Conservation (phyloP, 2,113 vertebrate species). For the Aepyceros melampus region DNA sequence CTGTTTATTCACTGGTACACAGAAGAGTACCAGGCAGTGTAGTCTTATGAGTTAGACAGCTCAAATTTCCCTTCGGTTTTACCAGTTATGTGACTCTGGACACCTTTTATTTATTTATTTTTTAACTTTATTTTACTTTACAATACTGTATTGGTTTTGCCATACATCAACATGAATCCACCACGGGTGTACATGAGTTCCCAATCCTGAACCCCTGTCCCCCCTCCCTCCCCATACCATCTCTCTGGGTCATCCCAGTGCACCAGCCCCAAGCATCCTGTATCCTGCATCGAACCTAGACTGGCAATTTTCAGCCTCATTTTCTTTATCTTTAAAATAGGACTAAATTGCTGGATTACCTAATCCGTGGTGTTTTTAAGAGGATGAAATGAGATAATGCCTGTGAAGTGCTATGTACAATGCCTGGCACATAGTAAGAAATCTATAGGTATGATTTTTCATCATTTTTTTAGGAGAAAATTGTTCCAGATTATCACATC, state of each 20-base stretch:
- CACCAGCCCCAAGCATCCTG: too few species aligned
- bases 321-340: neutral
- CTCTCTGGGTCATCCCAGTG: too few species aligned
- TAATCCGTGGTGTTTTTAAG: neutral
- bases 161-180: too few species aligned
- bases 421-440: neutral
- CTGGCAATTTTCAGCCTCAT: neutral
- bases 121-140: too few species aligned
- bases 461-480: neutral
- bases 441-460: neutral
- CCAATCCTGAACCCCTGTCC: too few species aligned
- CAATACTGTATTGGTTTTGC: too few species aligned
- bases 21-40: neutral
- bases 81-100: neutral
- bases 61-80: neutral
- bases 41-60: neutral
- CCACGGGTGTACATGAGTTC: too few species aligned
- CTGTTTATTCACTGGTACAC: neutral
- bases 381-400: neutral
- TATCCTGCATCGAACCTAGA: too few species aligned
- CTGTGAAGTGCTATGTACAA: neutral
- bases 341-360: neutral
- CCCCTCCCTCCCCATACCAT: too few species aligned
- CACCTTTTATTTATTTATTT: neutral
- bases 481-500: neutral